A percentile compares a stretch with the other conserved stretches of the same genome.
These are phyloP conservation scores for Piaya cayana DNA, from an alignment of 2,113 vertebrate genomes.

Conservation along the genomic window DNA sequence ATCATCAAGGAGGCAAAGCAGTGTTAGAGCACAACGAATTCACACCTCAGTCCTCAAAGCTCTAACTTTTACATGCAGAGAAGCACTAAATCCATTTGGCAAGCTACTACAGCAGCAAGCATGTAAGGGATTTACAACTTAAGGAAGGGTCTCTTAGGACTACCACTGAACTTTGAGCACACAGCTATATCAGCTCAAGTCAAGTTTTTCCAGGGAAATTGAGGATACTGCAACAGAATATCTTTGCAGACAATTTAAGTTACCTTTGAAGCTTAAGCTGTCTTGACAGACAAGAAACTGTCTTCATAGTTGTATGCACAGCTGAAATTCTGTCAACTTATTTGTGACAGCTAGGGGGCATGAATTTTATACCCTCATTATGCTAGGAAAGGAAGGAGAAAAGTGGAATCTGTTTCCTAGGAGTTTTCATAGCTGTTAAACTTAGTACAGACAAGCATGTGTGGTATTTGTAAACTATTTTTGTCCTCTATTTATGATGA, in stretches of 20 bases:
- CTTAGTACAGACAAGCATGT: background rate
- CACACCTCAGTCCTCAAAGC: background rate
- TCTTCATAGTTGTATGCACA: background rate
- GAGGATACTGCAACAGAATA: background rate
- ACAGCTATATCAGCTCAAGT: background rate
- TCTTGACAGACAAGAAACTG: constrained; percentile 19
- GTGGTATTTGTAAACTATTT: background rate
- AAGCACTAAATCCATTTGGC: background rate
- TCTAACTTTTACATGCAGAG: background rate
- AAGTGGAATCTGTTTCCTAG: background rate
- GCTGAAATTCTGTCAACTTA: background rate
- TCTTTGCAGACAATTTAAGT: background rate
- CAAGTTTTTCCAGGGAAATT: background rate
- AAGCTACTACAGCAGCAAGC: constrained; percentile 17
- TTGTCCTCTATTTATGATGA: background rate
- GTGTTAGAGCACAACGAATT: background rate
- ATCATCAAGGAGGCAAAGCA: background rate
- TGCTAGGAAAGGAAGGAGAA: background rate
- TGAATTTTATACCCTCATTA: background rate
- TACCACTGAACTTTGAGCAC: background rate
- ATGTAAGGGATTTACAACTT: background rate
- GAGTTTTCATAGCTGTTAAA: background rate
- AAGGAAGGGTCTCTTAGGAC: background rate
- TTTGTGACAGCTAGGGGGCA: constrained; percentile 17
- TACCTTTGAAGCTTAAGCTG: background rate